Percentiles rank a stretch among this genome's conserved stretches.
Evolutionary conservation across 2,113 vertebrate genomes (phyloP).

Genomic region (Apistogramma diplotaenia): DNA sequence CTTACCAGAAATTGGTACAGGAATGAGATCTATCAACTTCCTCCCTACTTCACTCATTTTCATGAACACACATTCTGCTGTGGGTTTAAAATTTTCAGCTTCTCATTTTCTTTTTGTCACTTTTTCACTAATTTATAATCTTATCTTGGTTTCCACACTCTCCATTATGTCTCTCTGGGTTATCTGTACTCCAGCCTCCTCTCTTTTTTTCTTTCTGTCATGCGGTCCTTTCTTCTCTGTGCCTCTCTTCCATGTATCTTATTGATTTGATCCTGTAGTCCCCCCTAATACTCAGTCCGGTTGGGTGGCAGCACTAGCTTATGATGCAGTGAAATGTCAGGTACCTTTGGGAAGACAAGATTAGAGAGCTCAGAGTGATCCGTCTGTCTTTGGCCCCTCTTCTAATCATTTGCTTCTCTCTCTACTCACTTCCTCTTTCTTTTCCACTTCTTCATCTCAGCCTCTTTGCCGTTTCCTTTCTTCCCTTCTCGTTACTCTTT

Average conservation of each 20-base stretch:
- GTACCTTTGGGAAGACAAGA: constrained; percentile 50
- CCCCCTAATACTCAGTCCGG: constrained; percentile 8
- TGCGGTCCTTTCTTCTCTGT: not conserved
- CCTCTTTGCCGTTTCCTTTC: not conserved
- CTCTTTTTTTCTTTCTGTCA: not conserved
- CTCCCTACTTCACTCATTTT: not conserved
- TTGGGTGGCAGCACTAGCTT: constrained; percentile 23
- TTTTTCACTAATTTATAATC: not conserved
- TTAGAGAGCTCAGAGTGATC: constrained; percentile 39
- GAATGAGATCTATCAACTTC: not conserved
- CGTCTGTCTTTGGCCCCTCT: not conserved
- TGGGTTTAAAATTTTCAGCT: not conserved
- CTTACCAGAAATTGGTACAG: not conserved
- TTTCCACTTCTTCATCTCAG: not conserved
- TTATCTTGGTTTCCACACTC: not conserved
- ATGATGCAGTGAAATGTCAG: constrained; percentile 55
- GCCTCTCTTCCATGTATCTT: constrained; percentile 7
- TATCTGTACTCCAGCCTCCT: not conserved
- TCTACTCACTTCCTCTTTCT: not conserved
- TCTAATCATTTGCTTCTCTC: not conserved
- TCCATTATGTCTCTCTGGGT: not conserved
- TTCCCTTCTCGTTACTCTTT: constrained; percentile 27
- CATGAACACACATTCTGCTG: not conserved
- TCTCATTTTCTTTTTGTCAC: not conserved
- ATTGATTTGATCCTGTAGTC: constrained; percentile 40